Evolutionary conservation across 30 jellyfish, hydroid and myxozoan genomes (phyloP).

Genomic region (Hydractinia symbiolongicarpus): DNA sequence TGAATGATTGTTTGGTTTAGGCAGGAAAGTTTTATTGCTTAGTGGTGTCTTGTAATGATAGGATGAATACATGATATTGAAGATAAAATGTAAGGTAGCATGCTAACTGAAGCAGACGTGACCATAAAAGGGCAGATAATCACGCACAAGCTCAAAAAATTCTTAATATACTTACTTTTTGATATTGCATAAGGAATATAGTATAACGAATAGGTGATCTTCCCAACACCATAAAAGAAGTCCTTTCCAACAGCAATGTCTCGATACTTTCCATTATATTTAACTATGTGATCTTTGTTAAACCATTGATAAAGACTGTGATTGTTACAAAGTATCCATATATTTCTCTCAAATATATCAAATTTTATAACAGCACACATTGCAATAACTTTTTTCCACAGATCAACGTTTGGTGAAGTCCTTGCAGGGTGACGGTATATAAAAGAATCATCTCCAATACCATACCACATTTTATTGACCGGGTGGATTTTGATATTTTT

Average conservation of each 20-base stretch:
- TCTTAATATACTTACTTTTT: no score
- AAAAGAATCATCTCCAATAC: not conserved
- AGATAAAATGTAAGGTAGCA: no score
- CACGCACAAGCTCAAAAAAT: no score
- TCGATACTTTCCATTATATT: not conserved
- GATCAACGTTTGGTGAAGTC: not conserved
- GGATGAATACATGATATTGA: no score
- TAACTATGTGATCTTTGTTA: not conserved
- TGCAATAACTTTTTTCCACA: slow-evolving; percentile 15
- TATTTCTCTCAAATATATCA: not conserved
- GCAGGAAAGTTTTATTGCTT: no score
- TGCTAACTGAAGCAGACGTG: no score
- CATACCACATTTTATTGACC: not conserved
- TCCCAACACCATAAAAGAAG: not conserved
- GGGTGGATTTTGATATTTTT: slow-evolving; percentile 1
- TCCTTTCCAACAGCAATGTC: not conserved
- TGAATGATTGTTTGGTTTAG: no score
- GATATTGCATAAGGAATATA: not conserved
- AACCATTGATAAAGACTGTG: not conserved
- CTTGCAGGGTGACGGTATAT: slow-evolving; percentile 2
- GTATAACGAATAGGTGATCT: not conserved
- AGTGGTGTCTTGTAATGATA: no score
- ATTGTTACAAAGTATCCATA: not conserved
- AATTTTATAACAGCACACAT: not conserved
- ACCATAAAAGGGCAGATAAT: no score